phyloP scores from a whole-genome alignment of 2,888 invertebrate species.

The Prosopocoilus inquinatus region DNA sequence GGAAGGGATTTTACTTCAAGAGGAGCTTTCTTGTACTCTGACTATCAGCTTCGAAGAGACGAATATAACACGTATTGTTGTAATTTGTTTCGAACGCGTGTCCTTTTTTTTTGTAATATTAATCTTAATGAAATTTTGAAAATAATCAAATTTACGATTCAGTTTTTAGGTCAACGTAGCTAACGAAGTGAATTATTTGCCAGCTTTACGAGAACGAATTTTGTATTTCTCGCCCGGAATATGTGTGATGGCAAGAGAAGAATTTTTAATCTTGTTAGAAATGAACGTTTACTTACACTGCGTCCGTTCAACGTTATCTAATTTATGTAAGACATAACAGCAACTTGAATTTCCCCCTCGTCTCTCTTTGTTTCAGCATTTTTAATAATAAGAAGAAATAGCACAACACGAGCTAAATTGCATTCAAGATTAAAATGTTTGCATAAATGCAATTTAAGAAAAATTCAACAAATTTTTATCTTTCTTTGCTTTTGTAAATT shows the following conservation, averaged over 20 bases:
- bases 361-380: neutral
- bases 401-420: no score
- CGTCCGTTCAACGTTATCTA: constrained; percentile 6
- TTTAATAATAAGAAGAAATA: no score
- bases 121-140: constrained; percentile 1
- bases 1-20: constrained; percentile 43
- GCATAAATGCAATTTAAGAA: neutral
- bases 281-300: neutral
- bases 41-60: constrained; percentile 33
- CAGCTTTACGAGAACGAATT: neutral
- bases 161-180: no score
- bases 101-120: constrained; percentile 3
- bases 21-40: constrained; percentile 32
- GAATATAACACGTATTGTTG: constrained; percentile 31
- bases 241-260: constrained; percentile 5
- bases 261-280: constrained; percentile 15
- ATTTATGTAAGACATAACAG: constrained; percentile 11
- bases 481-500: no score
- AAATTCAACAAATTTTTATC: no score
- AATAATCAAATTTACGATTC: no score
- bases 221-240: constrained; percentile 2
- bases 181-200: no score
- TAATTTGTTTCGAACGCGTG: constrained; percentile 27
- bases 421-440: constrained; percentile 1
- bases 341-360: neutral